Conservation (phyloP, 2,888 invertebrate genomes). For the Pterostichus madidus region DNA sequence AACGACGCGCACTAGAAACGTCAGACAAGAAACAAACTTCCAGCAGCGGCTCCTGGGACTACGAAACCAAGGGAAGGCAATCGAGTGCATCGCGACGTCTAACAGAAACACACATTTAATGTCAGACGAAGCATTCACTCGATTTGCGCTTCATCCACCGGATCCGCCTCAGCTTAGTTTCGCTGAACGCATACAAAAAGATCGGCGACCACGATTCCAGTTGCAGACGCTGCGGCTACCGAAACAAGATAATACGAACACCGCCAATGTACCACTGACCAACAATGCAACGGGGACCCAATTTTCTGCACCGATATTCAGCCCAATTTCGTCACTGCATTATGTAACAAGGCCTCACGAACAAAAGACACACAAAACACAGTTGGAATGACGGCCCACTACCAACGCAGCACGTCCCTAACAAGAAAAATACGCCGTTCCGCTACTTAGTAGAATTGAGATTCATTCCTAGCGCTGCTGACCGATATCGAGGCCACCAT, state of each 20-base stretch:
- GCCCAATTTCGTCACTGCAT: too few species aligned
- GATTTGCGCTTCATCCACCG: conserved; percentile 74
- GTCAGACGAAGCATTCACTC: conserved; percentile 69
- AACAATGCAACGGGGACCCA: conserved; percentile 69
- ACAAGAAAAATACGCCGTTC: too few species aligned
- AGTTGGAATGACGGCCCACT: too few species aligned
- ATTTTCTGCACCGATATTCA: conserved; percentile 68
- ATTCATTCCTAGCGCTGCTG: too few species aligned
- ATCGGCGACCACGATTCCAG: background rate
- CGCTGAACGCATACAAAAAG: conserved; percentile 70
- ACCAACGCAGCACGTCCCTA: too few species aligned
- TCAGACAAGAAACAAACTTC: background rate
- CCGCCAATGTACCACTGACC: conserved; percentile 70
- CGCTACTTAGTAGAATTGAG: too few species aligned
- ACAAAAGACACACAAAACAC: too few species aligned
- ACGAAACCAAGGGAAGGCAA: conserved; percentile 25
- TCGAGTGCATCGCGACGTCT: conserved; percentile 39
- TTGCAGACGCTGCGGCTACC: conserved; percentile 62
- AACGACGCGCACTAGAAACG: too few species aligned
- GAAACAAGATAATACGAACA: conserved; percentile 70
- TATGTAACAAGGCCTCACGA: too few species aligned
- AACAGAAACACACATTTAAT: conserved; percentile 71
- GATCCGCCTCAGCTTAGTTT: conserved; percentile 72
- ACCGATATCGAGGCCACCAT: too few species aligned
- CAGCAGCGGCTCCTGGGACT: conserved; percentile 8